Conservation (phyloP, 2,113 vertebrate species). For the Varanus komodoensis region DNA sequence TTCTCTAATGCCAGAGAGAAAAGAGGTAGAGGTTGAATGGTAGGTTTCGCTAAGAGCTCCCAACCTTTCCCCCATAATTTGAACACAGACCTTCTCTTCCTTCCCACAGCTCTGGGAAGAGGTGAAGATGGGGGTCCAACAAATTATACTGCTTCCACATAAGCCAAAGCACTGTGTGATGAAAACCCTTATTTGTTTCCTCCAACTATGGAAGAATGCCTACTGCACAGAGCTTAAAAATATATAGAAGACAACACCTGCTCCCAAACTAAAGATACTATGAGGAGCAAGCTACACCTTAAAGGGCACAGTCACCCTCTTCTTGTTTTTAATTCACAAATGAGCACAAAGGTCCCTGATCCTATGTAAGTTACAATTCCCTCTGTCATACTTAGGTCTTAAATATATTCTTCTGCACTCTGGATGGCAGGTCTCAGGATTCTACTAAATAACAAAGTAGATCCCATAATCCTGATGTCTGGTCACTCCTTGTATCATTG, state of each 20-base stretch:
- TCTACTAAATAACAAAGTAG: too few species aligned
- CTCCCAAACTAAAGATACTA: not conserved
- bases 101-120: not conserved
- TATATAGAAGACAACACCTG: not conserved
- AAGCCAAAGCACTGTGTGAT: not conserved
- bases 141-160: not conserved
- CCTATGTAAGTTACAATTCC: too few species aligned
- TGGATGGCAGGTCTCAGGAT: too few species aligned
- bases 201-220: not conserved
- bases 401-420: too few species aligned
- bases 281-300: not conserved
- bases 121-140: not conserved
- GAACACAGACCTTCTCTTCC: not conserved
- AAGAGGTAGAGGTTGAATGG: not conserved
- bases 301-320: too few species aligned
- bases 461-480: not conserved
- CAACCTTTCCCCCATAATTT: not conserved
- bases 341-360: too few species aligned
- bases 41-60: not conserved
- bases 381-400: too few species aligned
- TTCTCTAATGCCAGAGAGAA: not conserved
- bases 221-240: not conserved
- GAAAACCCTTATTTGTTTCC: not conserved
- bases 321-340: too few species aligned
- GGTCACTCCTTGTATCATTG: not conserved